Evolutionary conservation across 2,797 vertebrate genomes (phyloP), one percentile per base, ranked within the genome.

Genomic region (Brachyrhaphis roseni): DNA sequence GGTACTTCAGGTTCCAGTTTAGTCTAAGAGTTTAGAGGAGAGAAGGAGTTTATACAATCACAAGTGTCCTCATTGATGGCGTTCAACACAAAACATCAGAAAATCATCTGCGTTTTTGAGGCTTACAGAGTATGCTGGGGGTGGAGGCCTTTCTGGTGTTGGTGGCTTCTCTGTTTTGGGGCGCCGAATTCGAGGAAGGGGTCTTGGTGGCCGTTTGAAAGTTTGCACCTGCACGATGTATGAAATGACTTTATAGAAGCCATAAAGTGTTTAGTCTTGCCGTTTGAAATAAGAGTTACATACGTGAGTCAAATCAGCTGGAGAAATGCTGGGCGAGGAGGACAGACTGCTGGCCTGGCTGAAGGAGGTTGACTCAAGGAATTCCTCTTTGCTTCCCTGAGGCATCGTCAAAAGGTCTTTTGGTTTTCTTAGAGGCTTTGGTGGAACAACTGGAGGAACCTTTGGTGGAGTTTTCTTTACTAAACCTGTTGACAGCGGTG

Each of bases 151-250:
- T 39, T 57, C 36, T 18, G 83, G 85, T 45, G 51, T 73, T 2
- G 72, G 72, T 5, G 87, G 78, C 6, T 77, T 88, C 16, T 64
- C 75, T 36, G 76, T 81, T 18, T 15, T 15, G 0, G 36, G 74
- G 0, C 79, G 70, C 85, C 89, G 90, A 10, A 4, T 83, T 76
- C 94, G 92, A 41, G 93, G 93, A 31, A 89, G 78, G 0, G 94
- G 93, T 43, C 81, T 94, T 1, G 92, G 93, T 0, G 90, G 93
- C 76, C 89, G 91, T 75, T 78, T 94, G 83, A 91, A 91, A 45
- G 82, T 79, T 3, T 23, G 46, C 18, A 80, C 86, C 94, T 96
- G 74, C 0, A 79, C 36, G 41, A 78, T 12, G 5, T 15, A 7
- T 26, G 26, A 10, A 72, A 47, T 2, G 28, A 13, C 26, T 62